phyloP scores from a whole-genome alignment of 2,888 invertebrate genomes.

The Dendrolimus pini region DNA sequence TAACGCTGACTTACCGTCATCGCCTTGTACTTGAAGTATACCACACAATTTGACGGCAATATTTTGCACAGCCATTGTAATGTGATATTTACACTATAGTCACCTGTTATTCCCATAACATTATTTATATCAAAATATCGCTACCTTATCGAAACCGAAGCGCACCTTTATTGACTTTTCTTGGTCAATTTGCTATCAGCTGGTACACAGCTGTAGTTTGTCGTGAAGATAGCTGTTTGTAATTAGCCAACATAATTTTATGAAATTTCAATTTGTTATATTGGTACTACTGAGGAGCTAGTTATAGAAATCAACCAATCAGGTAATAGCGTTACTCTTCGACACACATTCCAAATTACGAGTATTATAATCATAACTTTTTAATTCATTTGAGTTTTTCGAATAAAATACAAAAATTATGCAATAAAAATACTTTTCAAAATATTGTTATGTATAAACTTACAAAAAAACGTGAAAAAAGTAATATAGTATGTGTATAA shows the following conservation, averaged over 20 bases:
- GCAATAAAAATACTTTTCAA: too few relatives aligned
- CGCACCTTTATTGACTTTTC: slow-evolving; percentile 58
- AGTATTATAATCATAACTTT: not conserved
- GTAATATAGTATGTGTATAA: too few relatives aligned
- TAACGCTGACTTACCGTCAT: slow-evolving; percentile 53
- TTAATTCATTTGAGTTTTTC: too few relatives aligned
- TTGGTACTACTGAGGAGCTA: slow-evolving; percentile 27
- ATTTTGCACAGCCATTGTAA: slow-evolving; percentile 64
- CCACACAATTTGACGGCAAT: slow-evolving; percentile 77
- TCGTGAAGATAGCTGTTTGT: slow-evolving; percentile 42
- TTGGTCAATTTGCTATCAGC: slow-evolving; percentile 67
- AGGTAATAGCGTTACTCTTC: slow-evolving; percentile 26
- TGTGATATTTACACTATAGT: slow-evolving; percentile 19
- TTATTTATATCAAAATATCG: slow-evolving; percentile 23
- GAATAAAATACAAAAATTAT: too few relatives aligned
- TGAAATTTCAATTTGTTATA: slow-evolving; percentile 15
- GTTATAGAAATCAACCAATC: slow-evolving; percentile 39
- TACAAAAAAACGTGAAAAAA: too few relatives aligned
- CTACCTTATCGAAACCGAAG: slow-evolving; percentile 39
- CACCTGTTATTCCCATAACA: slow-evolving; percentile 31
- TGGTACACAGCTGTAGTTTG: slow-evolving; percentile 66
- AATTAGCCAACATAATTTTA: slow-evolving; percentile 32
- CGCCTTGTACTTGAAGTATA: slow-evolving; percentile 62
- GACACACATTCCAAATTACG: slow-evolving; percentile 29
- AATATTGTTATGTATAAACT: too few relatives aligned